Base-by-base conservation (phyloP, 2,113 vertebrate genomes). In the Okapia johnstoni region DNA sequence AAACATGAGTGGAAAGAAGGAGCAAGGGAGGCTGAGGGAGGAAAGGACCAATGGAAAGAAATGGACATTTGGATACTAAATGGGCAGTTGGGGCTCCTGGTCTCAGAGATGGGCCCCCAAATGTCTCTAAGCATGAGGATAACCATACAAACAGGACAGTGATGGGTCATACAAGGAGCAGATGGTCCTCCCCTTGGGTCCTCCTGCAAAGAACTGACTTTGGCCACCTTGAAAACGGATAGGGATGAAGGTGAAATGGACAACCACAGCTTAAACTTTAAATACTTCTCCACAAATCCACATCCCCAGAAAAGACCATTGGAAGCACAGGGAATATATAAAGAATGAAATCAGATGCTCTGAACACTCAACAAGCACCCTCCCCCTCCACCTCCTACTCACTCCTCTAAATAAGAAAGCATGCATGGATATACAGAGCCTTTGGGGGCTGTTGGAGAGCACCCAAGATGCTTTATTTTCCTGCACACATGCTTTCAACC, bases 391-490 rank as follows among this genome's bases (percentile, higher is more conserved):
- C 90, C 52, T 73, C 95, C 97, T 70, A 60, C 81, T 60, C 70
- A 19, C 58, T 85, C 54, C 43, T 55, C 91, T 77, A 88, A 90
- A 92, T 63, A 80, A 48, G 93, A 89, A 58, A 83, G 81, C 60
- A 36, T 60, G 76, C 54, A 12, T n/a, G 25, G 88, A 81, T 84
- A 60, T 30, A 12, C 3, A 1, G 48, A 58, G 61, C 57, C 90
- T 84, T 94, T 90, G n/a, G 48, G 54, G 88, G 89, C 77, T 17
- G 3, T 23, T 93, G 93, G 81, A 97, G 77, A 50, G 83, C 17
- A 50, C 89, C 77, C 93, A 96, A 54, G 81, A 93, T 55, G 30
- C 88, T 86, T 87, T 76, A 3, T 58, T 95, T 79, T 77, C 88
- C n/a, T 25, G 90, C 52, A 90, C 63, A 17, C 40, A 40, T 54